These are phyloP conservation scores for Apis florea DNA, from an alignment of 1,140 invertebrate species.

Conservation along the genomic window DNA sequence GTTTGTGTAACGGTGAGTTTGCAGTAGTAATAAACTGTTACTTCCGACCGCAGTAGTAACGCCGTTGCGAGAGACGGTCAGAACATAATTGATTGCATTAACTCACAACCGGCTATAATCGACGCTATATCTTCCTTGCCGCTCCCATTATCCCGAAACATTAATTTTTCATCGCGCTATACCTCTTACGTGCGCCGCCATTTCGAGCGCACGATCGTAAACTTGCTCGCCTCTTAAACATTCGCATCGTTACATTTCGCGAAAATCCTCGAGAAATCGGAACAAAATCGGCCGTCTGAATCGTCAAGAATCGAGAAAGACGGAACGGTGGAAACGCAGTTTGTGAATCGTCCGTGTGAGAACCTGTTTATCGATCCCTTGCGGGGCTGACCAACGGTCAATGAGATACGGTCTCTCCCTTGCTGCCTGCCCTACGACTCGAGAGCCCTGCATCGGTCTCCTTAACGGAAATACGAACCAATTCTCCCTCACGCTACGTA, in stretches of 20 bases:
- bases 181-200: background rate
- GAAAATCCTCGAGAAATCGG: too few species aligned
- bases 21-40: conserved; percentile 58
- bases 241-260: background rate
- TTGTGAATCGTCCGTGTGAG: conserved; percentile 38
- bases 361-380: conserved; percentile 76
- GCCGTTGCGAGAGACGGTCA: conserved; percentile 46
- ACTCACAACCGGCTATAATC: conserved; percentile 30
- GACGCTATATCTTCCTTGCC: conserved; percentile 40
- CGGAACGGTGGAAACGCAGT: conserved; percentile 16
- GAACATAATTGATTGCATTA: conserved; percentile 47
- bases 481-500: conserved; percentile 38
- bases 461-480: conserved; percentile 73
- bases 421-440: conserved; percentile 55
- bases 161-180: conserved; percentile 27
- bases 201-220: background rate
- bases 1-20: conserved; percentile 23
- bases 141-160: conserved; percentile 25
- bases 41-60: conserved; percentile 56
- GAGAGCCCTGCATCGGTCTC: conserved; percentile 60
- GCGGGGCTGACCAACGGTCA: conserved; percentile 78
- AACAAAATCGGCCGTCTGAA: too few species aligned
- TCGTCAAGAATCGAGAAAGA: background rate
- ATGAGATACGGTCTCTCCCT: conserved; percentile 79
- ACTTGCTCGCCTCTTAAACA: background rate